phyloP scores from a whole-genome alignment of 1,140 invertebrate species.

The Meloidogyne chitwoodi region DNA sequence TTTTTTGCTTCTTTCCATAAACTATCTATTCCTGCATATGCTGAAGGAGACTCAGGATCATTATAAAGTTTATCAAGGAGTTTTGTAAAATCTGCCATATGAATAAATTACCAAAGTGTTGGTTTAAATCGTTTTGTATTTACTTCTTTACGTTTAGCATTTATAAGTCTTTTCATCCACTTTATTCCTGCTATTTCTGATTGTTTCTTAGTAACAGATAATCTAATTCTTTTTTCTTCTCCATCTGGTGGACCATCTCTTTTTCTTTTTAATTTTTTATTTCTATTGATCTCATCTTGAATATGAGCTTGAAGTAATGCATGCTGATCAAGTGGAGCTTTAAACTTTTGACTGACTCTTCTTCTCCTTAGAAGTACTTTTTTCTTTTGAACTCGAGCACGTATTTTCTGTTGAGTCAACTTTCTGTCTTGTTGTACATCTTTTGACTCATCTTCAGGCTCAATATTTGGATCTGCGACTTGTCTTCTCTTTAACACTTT shows the following conservation, averaged over 20 bases:
- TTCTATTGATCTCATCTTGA: neutral
- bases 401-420: no score
- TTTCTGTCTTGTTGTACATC: no score
- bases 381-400: neutral
- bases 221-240: no score
- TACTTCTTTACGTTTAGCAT: neutral
- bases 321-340: neutral
- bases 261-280: neutral
- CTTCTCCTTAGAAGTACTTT: neutral
- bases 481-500: no score
- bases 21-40: no score
- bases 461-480: no score
- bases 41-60: conserved; percentile 1
- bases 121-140: no score
- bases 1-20: no score
- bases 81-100: no score
- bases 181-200: no score
- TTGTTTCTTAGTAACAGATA: neutral
- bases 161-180: neutral
- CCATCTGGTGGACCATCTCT: neutral
- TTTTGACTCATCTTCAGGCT: no score
- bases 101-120: no score
- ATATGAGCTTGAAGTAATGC: neutral
- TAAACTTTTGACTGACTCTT: neutral
- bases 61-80: conserved; percentile 16